Evolutionary conservation across 2,797 vertebrate genomes (phyloP).

Genomic region (Melopsittacus undulatus): DNA sequence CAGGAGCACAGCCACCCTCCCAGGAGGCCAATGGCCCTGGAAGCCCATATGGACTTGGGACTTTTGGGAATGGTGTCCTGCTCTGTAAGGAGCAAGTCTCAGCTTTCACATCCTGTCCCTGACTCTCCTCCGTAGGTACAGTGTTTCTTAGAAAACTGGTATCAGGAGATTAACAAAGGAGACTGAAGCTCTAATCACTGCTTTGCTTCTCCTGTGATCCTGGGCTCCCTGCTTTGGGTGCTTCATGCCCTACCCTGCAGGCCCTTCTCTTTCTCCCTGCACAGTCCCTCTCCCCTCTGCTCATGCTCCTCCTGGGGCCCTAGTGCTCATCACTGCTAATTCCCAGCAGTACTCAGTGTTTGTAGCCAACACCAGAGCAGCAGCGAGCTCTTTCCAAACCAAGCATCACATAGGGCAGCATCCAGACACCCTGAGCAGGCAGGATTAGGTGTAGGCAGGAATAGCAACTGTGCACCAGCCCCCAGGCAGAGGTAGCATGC

Average conservation of each 20-base stretch:
- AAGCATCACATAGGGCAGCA: neutral
- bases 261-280: neutral
- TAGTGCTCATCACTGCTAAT: neutral
- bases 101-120: neutral
- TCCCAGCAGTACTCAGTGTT: neutral
- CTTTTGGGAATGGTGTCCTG: neutral
- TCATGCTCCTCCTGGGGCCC: neutral
- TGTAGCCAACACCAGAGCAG: neutral
- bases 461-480: neutral
- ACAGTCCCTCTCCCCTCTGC: neutral
- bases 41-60: neutral
- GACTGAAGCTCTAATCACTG: neutral
- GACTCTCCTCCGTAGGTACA: neutral
- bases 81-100: neutral
- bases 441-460: slow-evolving; percentile 13
- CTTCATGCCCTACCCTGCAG: neutral
- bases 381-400: neutral
- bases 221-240: neutral
- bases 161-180: slow-evolving; percentile 13
- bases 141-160: neutral
- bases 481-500: neutral
- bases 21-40: neutral
- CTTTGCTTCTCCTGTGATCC: neutral
- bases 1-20: neutral
- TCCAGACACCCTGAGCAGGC: neutral